Evolutionary conservation across 1,140 invertebrate species (phyloP), one percentile per base, ranked within the genome.

Genomic region (Metaphire vulgaris): DNA sequence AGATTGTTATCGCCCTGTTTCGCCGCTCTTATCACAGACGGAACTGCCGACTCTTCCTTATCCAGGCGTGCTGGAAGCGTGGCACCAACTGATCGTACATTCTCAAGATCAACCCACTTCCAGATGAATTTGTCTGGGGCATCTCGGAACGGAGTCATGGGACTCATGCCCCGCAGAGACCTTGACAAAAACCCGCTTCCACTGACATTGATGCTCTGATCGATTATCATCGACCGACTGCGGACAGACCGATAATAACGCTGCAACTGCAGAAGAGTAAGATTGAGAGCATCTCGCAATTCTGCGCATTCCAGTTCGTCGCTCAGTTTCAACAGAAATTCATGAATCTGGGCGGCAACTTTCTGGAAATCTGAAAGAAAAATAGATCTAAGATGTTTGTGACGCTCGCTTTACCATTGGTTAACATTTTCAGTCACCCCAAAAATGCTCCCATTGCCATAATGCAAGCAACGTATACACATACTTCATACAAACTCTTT

Each of bases 61-160:
- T 78, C 75, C 77, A 83, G 79, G 65, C 77, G 82, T 29, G 81
- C 78, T 31, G 80, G 74, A 67, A 85, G 68, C 0, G 75, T 76
- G 41, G 41, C 21, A 0, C 30, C 69, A 2, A 64, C 33, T 1
- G 41, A 77, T 41, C 81, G 80, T 66, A 80, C 73, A 33, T 80
- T 80, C 76, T 86, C 85, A 74, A 86, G 79, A 76, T 84, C 83
- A 32, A 84, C 80, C 85, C 85, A 86, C 79, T 82, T 81, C 83
- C 84, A 86, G 69, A 82, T 81, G 80, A 86, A 86, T 78, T 86
- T 86, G 74, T 86, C 85, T 16, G 85, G 85, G 1, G 84, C 82
- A 78, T 86, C 85, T 64, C 84, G 81, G 81, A 86, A 86, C 28
- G 86, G 86, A 1, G 86, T 87, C 82, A 87, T 83, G 15, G 86